phyloP scores from a whole-genome alignment of 2,113 vertebrate genomes.

The Melanostigma gelatinosum region DNA sequence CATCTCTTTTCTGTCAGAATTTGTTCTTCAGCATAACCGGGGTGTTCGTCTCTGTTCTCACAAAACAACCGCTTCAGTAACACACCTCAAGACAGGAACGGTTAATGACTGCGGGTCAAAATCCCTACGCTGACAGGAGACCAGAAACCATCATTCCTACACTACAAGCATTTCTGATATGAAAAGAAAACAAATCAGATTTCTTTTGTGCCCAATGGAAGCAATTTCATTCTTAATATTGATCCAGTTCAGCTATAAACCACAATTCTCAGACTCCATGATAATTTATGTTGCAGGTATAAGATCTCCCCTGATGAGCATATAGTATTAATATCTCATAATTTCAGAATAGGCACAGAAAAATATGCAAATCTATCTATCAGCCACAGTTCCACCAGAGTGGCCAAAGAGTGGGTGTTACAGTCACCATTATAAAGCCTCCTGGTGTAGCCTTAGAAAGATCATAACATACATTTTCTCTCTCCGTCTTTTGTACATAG shows the following conservation, averaged over 20 bases:
- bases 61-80: not conserved
- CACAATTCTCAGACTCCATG: slow-evolving; percentile 4
- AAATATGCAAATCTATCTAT: not conserved
- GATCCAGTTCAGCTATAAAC: slow-evolving; percentile 42
- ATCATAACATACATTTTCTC: slow-evolving; percentile 15
- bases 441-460: slow-evolving; percentile 18
- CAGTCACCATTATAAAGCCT: not conserved
- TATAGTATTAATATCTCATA: not conserved
- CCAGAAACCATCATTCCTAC: slow-evolving; percentile 21
- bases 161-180: slow-evolving; percentile 35
- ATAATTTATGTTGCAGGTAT: slow-evolving; percentile 13
- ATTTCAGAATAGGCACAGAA: not conserved
- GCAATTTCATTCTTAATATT: slow-evolving; percentile 40
- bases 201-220: slow-evolving; percentile 27
- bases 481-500: slow-evolving; percentile 25
- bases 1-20: not conserved
- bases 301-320: not conserved
- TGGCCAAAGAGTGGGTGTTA: not conserved
- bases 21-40: not conserved
- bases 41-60: not conserved
- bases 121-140: slow-evolving; percentile 29
- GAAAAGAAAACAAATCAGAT: slow-evolving; percentile 38
- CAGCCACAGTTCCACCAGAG: not conserved
- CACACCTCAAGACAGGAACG: not conserved
- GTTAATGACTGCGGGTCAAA: slow-evolving; percentile 49